Conservation (phyloP, 2,888 invertebrate genomes). For the Luperina nickerlii region DNA sequence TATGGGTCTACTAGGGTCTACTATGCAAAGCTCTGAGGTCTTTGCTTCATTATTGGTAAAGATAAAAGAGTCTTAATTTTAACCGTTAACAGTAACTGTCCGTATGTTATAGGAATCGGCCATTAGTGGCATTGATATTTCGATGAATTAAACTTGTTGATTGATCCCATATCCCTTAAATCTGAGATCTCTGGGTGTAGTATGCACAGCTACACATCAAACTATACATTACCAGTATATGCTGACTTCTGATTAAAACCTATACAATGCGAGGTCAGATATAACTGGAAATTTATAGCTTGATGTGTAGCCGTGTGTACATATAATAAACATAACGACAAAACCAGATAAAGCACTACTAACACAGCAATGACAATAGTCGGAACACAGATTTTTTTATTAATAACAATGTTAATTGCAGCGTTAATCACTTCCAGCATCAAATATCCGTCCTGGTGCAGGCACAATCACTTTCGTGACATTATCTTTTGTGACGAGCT, state of each 20-base stretch:
- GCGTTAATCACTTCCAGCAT: background rate
- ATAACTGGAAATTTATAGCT: too few species aligned
- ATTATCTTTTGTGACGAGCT: slow-evolving; percentile 96
- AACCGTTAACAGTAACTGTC: too few species aligned
- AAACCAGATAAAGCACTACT: background rate
- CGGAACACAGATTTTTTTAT: background rate
- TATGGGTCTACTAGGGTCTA: too few species aligned
- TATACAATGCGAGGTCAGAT: too few species aligned
- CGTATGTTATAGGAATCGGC: too few species aligned
- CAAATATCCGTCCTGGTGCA: background rate
- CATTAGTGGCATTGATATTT: background rate
- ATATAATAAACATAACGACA: background rate
- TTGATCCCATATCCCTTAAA: background rate
- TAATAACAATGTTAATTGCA: background rate
- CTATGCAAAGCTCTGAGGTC: too few species aligned
- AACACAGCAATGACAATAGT: background rate
- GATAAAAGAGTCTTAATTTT: too few species aligned
- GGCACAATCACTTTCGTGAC: slow-evolving; percentile 90
- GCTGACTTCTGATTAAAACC: too few species aligned
- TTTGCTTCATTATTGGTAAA: too few species aligned
- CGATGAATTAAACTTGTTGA: background rate
- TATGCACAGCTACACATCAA: too few species aligned
- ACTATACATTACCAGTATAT: too few species aligned
- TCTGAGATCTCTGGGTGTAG: background rate
- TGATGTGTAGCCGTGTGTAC: background rate